phyloP scores from a whole-genome alignment of 2,113 vertebrate genomes.

The Nestor notabilis region DNA sequence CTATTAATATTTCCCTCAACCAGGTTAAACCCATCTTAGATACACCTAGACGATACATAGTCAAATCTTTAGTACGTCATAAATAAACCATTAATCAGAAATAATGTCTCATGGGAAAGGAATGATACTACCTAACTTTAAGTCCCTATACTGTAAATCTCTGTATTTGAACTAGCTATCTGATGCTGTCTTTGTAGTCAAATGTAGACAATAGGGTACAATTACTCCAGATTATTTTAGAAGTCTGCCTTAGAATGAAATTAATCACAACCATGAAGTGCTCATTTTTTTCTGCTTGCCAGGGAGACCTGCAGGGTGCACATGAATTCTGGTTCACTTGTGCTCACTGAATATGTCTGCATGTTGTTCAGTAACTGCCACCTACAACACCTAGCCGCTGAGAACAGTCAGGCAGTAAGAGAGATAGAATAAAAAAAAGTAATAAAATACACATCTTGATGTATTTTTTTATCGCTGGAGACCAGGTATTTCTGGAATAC shows the following conservation, averaged over 20 bases:
- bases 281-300: neutral
- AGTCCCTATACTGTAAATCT: neutral
- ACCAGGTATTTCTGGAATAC: neutral
- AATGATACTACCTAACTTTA: neutral
- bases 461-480: neutral
- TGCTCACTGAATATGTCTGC: neutral
- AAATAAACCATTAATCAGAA: neutral
- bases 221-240: neutral
- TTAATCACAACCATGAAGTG: accelerated
- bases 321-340: neutral
- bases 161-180: neutral
- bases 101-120: neutral
- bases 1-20: neutral
- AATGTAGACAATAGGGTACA: neutral
- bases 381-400: neutral
- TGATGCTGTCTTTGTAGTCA: neutral
- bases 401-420: neutral
- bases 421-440: neutral
- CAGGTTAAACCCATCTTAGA: neutral
- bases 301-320: neutral
- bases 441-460: neutral
- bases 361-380: neutral
- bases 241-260: neutral
- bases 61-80: neutral
- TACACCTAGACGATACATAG: neutral